Percentiles rank a stretch among this genome's conserved stretches.
Conservation (phyloP, 2,797 vertebrate genomes). For the Galagoides demidoff region DNA sequence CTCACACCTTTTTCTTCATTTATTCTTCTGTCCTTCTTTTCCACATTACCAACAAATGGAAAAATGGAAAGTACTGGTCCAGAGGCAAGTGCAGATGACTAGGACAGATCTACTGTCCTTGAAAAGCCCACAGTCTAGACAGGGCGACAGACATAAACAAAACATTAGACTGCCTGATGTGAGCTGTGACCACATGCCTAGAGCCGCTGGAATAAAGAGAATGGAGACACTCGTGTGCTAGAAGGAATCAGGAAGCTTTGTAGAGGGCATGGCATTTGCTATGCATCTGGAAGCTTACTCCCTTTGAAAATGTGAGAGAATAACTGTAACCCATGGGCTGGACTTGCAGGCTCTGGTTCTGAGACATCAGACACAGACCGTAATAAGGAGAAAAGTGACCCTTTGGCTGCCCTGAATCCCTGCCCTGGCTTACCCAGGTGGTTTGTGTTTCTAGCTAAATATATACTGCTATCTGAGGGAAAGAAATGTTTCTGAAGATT, state of each 20-base stretch:
- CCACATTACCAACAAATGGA: neutral
- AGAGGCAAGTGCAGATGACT: neutral
- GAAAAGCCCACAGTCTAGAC: neutral
- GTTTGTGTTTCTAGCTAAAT: neutral
- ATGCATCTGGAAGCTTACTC: neutral
- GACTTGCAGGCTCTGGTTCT: neutral
- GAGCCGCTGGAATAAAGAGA: constrained; percentile 35
- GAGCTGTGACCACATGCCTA: neutral
- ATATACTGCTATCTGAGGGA: neutral
- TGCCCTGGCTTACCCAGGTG: neutral
- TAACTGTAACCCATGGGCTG: neutral
- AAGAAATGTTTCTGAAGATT: neutral
- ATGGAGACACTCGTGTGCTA: neutral
- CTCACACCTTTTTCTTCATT: neutral
- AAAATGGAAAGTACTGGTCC: neutral
- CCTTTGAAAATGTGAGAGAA: neutral
- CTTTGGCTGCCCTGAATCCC: neutral
- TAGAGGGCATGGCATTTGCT: neutral
- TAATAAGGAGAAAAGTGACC: neutral
- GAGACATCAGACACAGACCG: neutral
- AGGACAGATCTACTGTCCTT: neutral
- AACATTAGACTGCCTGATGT: neutral
- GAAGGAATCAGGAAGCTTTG: neutral
- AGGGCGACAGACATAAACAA: neutral
- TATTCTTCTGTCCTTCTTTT: neutral